Base-by-base conservation (phyloP, 2,888 invertebrate species). In the Epistrophella euchroma region DNA sequence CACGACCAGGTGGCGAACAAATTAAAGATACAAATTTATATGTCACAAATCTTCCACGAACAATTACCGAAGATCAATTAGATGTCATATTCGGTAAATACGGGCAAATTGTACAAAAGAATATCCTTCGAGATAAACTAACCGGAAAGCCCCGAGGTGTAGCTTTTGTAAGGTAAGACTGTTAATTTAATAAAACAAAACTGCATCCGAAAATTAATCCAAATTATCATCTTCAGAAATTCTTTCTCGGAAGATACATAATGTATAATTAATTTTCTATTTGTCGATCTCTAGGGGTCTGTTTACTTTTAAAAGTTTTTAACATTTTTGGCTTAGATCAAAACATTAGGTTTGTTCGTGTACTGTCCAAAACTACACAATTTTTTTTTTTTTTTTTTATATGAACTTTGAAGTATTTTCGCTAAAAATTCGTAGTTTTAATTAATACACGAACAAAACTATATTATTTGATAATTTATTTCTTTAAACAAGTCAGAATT, bases 11-110 rank as follows among this genome's bases (percentile, higher is more conserved):
- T 25, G 97, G 97, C 47, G 97, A 98, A 88, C 96, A 97, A 88
- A 97, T 97, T 90, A 98, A 98, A 92, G 97, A 98, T 89, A 97
- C 98, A 22, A 98, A 98, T 93, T 94, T 98, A 75, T 98, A 98
- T 93, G 96, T 98, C 84, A 97, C 97, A 88, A 98, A 98, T 93
- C 94, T 98, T 89, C 98, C 98, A 81, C 96, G 96, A 89, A 96
- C 96, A 89, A 95, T 97, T 88, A 96, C 96, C 47, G 97, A 97
- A 91, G 95, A 96, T 60, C 96, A 97, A 90, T 93, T 98, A 82
- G 96, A 97, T 90, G 95, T 96, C 80, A 94, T 97, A 92, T 98
- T 98, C 93, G 95, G 96, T 90, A 96, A 96, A 91, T 98, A 95
- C 93, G 98, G 98, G 40, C 95, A 96, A 89, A 98, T 98, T 92